phyloP scores from a whole-genome alignment of 2,113 vertebrate species.

The Oryctolagus cuniculus region DNA sequence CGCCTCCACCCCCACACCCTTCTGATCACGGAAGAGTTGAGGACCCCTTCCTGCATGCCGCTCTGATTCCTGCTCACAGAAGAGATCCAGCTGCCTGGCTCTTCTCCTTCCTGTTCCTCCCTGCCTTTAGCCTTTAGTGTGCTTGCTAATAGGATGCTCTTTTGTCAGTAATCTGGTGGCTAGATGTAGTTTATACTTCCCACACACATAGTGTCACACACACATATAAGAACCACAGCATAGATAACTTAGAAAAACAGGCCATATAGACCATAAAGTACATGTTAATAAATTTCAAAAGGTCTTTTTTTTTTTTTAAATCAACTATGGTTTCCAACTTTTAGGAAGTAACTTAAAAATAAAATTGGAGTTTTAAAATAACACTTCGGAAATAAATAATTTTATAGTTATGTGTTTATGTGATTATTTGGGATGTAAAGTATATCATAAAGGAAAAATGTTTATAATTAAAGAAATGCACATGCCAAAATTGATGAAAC shows the following conservation, averaged over 20 bases:
- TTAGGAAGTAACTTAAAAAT: background rate
- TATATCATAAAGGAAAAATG: background rate
- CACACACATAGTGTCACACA: background rate
- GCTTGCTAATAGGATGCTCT: background rate
- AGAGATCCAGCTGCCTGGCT: background rate
- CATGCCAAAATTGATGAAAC: slow-evolving; percentile 6
- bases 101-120: background rate
- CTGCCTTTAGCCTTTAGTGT: background rate
- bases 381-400: background rate
- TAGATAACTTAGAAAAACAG: background rate
- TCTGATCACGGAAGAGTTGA: background rate
- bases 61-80: background rate
- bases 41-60: fast-evolving
- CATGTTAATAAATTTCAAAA: background rate
- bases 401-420: background rate
- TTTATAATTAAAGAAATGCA: background rate
- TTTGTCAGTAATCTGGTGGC: background rate
- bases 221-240: background rate
- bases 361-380: background rate
- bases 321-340: background rate
- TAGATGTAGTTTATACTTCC: background rate
- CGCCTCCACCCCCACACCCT: fast-evolving
- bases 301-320: background rate
- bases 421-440: background rate
- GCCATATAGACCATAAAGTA: background rate